These are phyloP conservation scores for Phania funesta DNA, from an alignment of 2,888 invertebrate species.

Conservation along the genomic window DNA sequence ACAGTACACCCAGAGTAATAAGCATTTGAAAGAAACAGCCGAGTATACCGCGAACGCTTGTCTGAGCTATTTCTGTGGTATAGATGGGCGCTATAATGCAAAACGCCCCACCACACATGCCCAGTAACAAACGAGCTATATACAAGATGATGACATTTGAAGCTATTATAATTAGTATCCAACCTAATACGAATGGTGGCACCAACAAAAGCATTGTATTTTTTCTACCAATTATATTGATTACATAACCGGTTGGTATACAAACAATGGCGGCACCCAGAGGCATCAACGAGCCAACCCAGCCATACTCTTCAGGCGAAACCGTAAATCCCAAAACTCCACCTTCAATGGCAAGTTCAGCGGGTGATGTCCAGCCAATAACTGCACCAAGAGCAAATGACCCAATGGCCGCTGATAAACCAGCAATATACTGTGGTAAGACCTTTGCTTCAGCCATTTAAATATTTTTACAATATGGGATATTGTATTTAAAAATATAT, in stretches of 20 bases:
- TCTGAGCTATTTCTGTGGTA: slow-evolving; percentile 92
- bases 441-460: slow-evolving; percentile 67
- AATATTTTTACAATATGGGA: too few relatives aligned
- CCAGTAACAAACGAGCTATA: slow-evolving; percentile 77
- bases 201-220: slow-evolving; percentile 81
- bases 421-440: slow-evolving; percentile 78
- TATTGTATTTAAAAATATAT: too few relatives aligned
- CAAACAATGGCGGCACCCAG: slow-evolving; percentile 88
- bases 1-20: slow-evolving; percentile 90
- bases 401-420: slow-evolving; percentile 85
- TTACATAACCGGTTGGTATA: slow-evolving; percentile 86
- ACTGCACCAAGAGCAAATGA: slow-evolving; percentile 89
- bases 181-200: slow-evolving; percentile 87
- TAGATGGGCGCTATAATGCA: slow-evolving; percentile 92
- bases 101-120: slow-evolving; percentile 85
- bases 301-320: slow-evolving; percentile 82
- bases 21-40: slow-evolving; percentile 94
- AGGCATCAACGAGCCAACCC: slow-evolving; percentile 86
- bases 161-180: slow-evolving; percentile 88
- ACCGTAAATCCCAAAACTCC: slow-evolving; percentile 81
- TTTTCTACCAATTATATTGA: slow-evolving; percentile 87
- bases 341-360: slow-evolving; percentile 73
- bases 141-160: slow-evolving; percentile 82
- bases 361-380: slow-evolving; percentile 89
- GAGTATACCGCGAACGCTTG: slow-evolving; percentile 89